These are phyloP conservation scores for Cantharis nigra DNA, from an alignment of 2,888 invertebrate genomes.

Conservation along the genomic window DNA sequence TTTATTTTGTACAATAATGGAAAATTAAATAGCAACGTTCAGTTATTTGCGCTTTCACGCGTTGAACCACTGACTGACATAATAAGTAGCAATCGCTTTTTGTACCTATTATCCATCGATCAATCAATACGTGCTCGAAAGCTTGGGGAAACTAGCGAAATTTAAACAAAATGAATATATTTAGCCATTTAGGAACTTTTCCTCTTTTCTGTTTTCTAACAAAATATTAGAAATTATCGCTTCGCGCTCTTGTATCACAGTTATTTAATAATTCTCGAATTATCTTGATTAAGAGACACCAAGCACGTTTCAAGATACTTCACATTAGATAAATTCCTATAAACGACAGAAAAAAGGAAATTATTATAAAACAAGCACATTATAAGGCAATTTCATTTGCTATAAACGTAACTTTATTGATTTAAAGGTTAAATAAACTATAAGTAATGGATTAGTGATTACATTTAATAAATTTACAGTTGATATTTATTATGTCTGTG, in stretches of 20 bases:
- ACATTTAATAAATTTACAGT: neutral
- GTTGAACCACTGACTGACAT: constrained; percentile 16
- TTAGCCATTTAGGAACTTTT: neutral
- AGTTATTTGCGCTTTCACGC: constrained; percentile 6
- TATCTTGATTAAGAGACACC: neutral
- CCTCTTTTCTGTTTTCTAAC: neutral
- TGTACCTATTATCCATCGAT: constrained; percentile 14
- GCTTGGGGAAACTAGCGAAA: constrained; percentile 4
- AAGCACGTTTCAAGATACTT: neutral
- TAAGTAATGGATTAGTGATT: neutral
- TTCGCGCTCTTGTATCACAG: neutral
- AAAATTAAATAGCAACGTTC: neutral
- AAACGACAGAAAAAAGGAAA: neutral
- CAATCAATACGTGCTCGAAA: constrained; percentile 12
- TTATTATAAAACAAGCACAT: neutral
- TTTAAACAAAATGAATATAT: neutral
- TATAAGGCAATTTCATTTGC: neutral
- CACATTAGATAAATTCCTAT: neutral
- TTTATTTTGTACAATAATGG: neutral
- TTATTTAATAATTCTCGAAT: neutral
- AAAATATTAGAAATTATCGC: neutral
- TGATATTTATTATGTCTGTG: neutral
- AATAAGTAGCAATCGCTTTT: constrained; percentile 12
- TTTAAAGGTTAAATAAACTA: neutral
- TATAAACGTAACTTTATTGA: neutral